These are phyloP conservation scores for Sinopyrophorus schimmeli DNA, from an alignment of 2,888 invertebrate species.

Conservation along the genomic window DNA sequence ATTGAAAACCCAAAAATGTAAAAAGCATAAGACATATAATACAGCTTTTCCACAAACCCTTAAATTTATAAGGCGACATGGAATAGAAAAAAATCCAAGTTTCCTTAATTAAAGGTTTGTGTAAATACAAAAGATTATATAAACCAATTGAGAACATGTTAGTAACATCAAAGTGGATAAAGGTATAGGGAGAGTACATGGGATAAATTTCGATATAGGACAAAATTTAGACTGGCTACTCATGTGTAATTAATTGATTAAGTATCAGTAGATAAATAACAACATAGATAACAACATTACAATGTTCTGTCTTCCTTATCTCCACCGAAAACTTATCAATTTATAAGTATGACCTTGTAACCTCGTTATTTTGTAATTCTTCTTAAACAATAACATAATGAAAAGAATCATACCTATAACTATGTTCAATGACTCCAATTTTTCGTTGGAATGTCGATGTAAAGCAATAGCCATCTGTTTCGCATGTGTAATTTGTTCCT, in stretches of 20 bases:
- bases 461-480: slow-evolving; percentile 88
- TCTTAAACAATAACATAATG: slow-evolving; percentile 8
- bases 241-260: slow-evolving; percentile 1
- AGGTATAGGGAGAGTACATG: slow-evolving; percentile 24
- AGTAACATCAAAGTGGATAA: slow-evolving; percentile 34
- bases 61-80: not conserved
- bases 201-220: slow-evolving; percentile 29
- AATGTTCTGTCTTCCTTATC: slow-evolving; percentile 12
- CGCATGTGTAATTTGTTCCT: slow-evolving; percentile 77
- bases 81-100: too few species aligned
- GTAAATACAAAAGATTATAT: slow-evolving; percentile 24
- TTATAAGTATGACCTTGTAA: not conserved
- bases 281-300: slow-evolving; percentile 14
- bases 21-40: slow-evolving; percentile 3
- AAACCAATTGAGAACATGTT: slow-evolving; percentile 40
- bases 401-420: slow-evolving; percentile 72
- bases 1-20: not conserved
- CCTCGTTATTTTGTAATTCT: not conserved
- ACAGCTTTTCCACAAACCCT: slow-evolving; percentile 7
- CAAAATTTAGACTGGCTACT: slow-evolving; percentile 46
- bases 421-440: slow-evolving; percentile 62
- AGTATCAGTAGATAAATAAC: slow-evolving; percentile 11
- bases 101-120: slow-evolving; percentile 7
- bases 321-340: not conserved
- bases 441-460: slow-evolving; percentile 73